Percentiles rank a stretch among this genome's conserved stretches.
phyloP scores from a whole-genome alignment of 2,113 vertebrate species.

The Ailuropoda melanoleuca region DNA sequence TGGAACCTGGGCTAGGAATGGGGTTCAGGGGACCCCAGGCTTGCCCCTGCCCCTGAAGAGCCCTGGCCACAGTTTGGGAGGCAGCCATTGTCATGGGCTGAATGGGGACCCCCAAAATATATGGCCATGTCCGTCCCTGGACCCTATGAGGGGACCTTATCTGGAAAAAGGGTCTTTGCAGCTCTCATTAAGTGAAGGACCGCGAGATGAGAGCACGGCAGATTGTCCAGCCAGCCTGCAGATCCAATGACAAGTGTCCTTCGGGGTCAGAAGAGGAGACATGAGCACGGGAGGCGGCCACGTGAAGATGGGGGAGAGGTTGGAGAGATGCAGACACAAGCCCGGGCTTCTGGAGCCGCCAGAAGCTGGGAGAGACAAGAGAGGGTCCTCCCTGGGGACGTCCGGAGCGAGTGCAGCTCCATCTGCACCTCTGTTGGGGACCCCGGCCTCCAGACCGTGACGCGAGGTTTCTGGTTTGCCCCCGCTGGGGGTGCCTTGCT shows the following conservation, averaged over 20 bases:
- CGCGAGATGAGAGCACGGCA: background rate
- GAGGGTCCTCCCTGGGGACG: background rate
- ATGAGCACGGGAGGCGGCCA: accelerated
- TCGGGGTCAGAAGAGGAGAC: background rate
- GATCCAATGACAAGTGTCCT: no score
- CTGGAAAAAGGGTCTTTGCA: background rate
- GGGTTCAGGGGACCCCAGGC: background rate
- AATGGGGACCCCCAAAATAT: accelerated
- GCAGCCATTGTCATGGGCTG: background rate
- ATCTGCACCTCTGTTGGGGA: accelerated
- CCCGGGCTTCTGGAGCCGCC: accelerated
- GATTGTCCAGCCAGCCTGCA: background rate
- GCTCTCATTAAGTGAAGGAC: background rate
- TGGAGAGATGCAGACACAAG: no score
- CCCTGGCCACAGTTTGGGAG: background rate
- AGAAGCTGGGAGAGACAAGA: no score
- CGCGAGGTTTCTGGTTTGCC: background rate
- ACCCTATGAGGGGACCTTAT: accelerated
- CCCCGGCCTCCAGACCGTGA: background rate
- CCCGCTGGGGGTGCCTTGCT: background rate
- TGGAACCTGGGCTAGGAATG: background rate
- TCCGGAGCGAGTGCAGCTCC: background rate
- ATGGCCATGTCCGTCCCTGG: background rate
- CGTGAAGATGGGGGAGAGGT: background rate
- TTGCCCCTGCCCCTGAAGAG: background rate